Base-by-base conservation (phyloP, 2,888 invertebrate species). In the Phyllotreta cruciferae region DNA sequence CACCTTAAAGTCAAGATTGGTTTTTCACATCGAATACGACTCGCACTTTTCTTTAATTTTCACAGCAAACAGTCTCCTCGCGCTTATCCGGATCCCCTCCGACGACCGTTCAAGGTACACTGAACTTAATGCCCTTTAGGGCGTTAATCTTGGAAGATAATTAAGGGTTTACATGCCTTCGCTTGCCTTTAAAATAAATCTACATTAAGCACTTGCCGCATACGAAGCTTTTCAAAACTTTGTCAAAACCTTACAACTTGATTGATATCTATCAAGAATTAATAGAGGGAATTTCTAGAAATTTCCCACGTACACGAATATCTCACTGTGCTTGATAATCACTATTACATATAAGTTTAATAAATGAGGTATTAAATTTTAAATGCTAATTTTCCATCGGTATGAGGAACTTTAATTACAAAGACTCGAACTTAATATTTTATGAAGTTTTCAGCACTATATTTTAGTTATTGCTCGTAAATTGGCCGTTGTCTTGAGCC, bases 1-100 rank as follows among this genome's bases (percentile, higher is more conserved):
- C 66, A 69, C 66, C 66, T 69, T 52, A 45, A 41, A 61, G 60
- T 63, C 57, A 50, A 55, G 50, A 53, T 58, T 54, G 55, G 63
- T 61, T 61, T 64, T 55, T 41, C 47, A 41, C 58, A 44, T 52
- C 42, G 38, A 49, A 11, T 50, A 35, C 39, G 49, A 41, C 58
- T 58, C 35, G 39, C 50, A 58, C 58, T 60, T 58, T 58, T 52
- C 58, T 60, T 52, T 44, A 52, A 60, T 60, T 60, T 60, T 52
- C 52, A 11, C 34, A 24, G 42, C 38, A 50, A 58, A 57, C 38
- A 39, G 50, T 49, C 47, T 35, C 50, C 50, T 13, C 6, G 49
- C 14, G 35, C 37, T 37, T 38, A 41, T 50, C n/a, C 14, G 38
- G 11, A 42, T 13, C 35, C 39, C 35, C 49, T 49, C 35, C 6